Evolutionary conservation across 2,797 vertebrate species (phyloP), one percentile per base, ranked within the genome.

Genomic region (Aviceda leuphotes): DNA sequence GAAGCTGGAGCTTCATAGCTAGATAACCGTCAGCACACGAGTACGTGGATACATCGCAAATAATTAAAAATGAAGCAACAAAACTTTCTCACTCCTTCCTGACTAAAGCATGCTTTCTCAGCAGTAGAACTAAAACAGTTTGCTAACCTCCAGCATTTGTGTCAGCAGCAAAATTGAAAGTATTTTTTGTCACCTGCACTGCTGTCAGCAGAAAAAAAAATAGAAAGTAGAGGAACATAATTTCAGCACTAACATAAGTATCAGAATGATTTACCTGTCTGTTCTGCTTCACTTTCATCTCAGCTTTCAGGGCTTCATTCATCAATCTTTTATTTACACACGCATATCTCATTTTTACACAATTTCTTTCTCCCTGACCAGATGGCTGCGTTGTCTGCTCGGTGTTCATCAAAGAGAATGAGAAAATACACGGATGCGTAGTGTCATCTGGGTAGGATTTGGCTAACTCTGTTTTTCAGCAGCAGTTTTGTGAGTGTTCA

Each of bases 241-340:
- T 98, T 98, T 98, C 96, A 97, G 84, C 95, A 96, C 92, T 97
- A 98, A 98, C 97, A 94, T 97, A 97, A 97, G 94, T 97, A 98
- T 97, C 97, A 96, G 91, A 96, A 98, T 98, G 97, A 98, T 98
- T 98, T 98, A 98, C 94, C 89, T 97, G 91, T 95, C 94, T 96
- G 96, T 90, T 96, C 93, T 95, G 93, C 97, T 97, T 97, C 94
- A 97, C 95, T 97, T 97, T 98, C 95, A 95, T 97, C 96, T 98
- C 92, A 87, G 97, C 96, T 97, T 97, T 97, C 97, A 95, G 96
- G 94, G 65, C 73, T 98, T 97, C 97, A 97, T 98, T 98, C 96
- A 98, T 97, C 98, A 97, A 97, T 97, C 96, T 97, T 97, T 97
- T 98, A 97, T 98, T 97, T 97, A 97, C 97, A 97, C 95, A 84